These are phyloP conservation scores for Microctenopoma steveboyesi DNA, from an alignment of 2,797 vertebrate genomes.

Conservation along the genomic window DNA sequence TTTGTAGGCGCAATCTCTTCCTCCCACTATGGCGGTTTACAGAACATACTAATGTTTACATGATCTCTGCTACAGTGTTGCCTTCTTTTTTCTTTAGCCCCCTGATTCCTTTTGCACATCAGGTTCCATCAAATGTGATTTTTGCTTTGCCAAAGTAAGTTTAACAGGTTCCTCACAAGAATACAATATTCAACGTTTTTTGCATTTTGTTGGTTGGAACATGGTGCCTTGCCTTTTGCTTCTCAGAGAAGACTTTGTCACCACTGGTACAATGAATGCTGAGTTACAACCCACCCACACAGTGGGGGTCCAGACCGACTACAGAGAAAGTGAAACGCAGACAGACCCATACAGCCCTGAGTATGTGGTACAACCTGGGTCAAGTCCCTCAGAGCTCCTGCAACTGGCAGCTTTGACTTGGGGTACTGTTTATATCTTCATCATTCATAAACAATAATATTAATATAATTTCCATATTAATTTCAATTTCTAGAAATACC, in stretches of 20 bases:
- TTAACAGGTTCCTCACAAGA: neutral
- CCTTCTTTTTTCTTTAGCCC: constrained; percentile 77
- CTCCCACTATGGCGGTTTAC: neutral
- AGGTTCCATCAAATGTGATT: constrained; percentile 70
- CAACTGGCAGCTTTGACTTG: constrained; percentile 89
- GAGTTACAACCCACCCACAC: constrained; percentile 68
- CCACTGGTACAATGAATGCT: constrained; percentile 2
- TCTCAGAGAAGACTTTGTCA: constrained; percentile 71
- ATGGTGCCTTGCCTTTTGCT: neutral
- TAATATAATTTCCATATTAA: neutral
- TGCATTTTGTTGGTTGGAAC: neutral
- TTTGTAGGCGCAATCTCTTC: neutral
- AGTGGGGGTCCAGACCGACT: constrained; percentile 93
- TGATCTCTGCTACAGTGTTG: constrained; percentile 10
- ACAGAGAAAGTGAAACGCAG: constrained; percentile 93
- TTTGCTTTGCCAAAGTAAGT: constrained; percentile 84
- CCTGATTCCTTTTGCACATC: constrained; percentile 78
- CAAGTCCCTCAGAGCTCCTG: constrained; percentile 89
- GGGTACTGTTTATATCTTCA: constrained; percentile 74
- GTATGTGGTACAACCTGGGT: constrained; percentile 82
- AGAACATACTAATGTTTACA: neutral
- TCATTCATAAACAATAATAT: neutral
- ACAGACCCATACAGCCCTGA: constrained; percentile 93
- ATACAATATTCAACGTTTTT: neutral
- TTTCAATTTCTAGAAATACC: neutral